These are phyloP conservation scores for Seira musarum DNA, from an alignment of 2,888 invertebrate genomes.

Conservation along the genomic window DNA sequence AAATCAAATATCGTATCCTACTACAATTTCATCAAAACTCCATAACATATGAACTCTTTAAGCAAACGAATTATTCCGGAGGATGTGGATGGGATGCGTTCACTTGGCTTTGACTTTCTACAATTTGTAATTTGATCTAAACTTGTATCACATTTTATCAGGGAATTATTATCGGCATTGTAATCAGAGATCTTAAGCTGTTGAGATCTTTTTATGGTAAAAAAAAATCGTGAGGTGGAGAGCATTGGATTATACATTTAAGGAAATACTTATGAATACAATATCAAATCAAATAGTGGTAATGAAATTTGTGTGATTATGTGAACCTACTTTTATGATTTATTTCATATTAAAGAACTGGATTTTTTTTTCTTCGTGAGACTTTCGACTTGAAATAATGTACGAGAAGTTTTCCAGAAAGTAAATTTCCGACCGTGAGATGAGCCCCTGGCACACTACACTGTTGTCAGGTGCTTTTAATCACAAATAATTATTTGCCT, in stretches of 20 bases:
- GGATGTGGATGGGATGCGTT: not conserved
- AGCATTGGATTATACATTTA: conserved; percentile 1
- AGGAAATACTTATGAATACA: not conserved
- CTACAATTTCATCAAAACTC: not conserved
- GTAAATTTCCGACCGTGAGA: too few species aligned
- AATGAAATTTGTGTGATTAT: not conserved
- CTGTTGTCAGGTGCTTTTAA: not conserved
- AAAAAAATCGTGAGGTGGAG: not conserved
- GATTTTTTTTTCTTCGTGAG: too few species aligned
- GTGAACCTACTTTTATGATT: not conserved
- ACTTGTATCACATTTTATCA: too few species aligned
- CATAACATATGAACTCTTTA: not conserved
- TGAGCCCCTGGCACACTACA: too few species aligned
- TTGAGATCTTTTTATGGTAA: not conserved
- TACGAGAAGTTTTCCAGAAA: too few species aligned
- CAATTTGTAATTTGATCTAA: too few species aligned
- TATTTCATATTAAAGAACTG: not conserved
- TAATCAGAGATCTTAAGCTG: conserved; percentile 10
- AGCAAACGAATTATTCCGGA: not conserved
- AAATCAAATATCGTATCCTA: not conserved
- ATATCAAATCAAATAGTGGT: not conserved
- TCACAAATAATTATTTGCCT: conserved; percentile 2
- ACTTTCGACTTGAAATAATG: too few species aligned
- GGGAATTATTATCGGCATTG: conserved; percentile 6
- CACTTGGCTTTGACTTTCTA: too few species aligned